Evolutionary conservation across 2,113 vertebrate genomes (phyloP).

Genomic region (Mobula birostris): DNA sequence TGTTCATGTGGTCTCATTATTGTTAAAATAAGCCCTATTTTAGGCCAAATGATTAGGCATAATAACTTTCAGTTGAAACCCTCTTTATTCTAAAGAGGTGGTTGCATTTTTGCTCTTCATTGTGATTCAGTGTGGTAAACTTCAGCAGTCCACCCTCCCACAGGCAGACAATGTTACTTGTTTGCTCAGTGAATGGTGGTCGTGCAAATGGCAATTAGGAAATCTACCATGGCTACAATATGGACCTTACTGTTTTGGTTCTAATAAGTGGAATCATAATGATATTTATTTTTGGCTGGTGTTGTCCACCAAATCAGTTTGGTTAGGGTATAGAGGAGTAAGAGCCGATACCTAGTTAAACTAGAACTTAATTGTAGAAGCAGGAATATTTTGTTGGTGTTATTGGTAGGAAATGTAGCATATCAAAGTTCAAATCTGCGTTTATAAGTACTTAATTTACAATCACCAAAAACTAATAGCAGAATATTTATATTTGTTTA

Average conservation of each 20-base stretch:
- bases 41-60: neutral
- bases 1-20: neutral
- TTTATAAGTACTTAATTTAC: neutral
- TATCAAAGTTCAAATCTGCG: neutral
- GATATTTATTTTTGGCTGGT: neutral
- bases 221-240: too few relatives aligned
- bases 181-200: too few relatives aligned
- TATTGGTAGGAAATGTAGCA: neutral
- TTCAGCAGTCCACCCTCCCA: too few relatives aligned
- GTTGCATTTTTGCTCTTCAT: neutral
- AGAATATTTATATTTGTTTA: neutral
- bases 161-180: too few relatives aligned
- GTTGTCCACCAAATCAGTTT: neutral
- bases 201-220: too few relatives aligned
- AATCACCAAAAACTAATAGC: neutral
- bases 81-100: neutral
- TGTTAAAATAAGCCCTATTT: neutral
- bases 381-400: neutral
- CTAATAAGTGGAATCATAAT: neutral
- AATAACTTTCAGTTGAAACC: neutral
- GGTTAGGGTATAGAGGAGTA: neutral
- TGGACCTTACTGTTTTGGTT: too few relatives aligned
- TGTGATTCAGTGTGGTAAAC: neutral
- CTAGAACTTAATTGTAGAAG: neutral
- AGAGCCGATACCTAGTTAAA: neutral